Evolutionary conservation across 64 coral and sea anemone genomes (phyloP), one percentile per base, ranked within the genome.

Genomic region (Pachyseris speciosa): DNA sequence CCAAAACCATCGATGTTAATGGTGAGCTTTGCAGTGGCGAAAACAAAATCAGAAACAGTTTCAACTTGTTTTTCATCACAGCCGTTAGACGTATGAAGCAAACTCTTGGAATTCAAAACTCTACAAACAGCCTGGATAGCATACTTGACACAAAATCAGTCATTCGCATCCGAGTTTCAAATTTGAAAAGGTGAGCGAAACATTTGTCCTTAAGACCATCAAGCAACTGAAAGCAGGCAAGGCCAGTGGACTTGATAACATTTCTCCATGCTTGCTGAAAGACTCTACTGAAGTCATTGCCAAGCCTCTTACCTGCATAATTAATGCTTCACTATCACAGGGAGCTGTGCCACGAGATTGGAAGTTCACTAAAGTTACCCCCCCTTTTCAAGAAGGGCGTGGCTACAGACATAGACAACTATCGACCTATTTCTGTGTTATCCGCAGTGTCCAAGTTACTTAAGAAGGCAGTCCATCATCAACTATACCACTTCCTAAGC

Each of bases 201-300:
- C 66, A 25, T 69, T 72, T 68, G 41, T 86, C 10, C 22, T 86
- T 36, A 86, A 64, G 19, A 16, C 65, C 11, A 68, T 86, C 64
- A 67, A 86, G n/a, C 61, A 60, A 5, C 55, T 83, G 6, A 83
- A 60, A 64, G 15, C 79, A 83, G 31, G 79, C 55, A 83, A 83
- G 79, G 79, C 74, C 0, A 78, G 74, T 78, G 74, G 74, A 44
- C 42, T 83, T 83, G 55, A 59, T 30, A 59, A 55, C 11, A 83
- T 71, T 45, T 67, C 67, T 43, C 49, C 55, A 31, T 51, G 55
- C 30, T 2, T 83, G 49, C 37, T 83, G 74, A 78, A 51, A 22
- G 74, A 47, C 28, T 7, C 68, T 72, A 5, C 68, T 7, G 68
- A 27, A 11, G 68, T 72, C 1, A 32, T 52, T 75, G 9, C 33